Conservation (phyloP, 2,113 vertebrate genomes). For the Serinus canaria region DNA sequence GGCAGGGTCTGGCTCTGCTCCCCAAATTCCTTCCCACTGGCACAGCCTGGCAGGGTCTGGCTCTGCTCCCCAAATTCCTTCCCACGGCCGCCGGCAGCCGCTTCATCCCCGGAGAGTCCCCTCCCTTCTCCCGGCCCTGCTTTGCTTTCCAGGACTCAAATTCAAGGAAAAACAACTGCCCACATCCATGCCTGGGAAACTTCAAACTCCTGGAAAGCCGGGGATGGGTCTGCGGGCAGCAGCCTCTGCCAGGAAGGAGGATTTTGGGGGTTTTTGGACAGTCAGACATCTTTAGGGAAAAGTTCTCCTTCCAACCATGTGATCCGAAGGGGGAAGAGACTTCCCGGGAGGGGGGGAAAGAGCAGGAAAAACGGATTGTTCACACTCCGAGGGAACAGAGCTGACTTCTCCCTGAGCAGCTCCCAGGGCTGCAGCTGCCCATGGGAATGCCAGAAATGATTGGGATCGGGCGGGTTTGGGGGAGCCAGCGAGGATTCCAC, state of each 20-base stretch:
- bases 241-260: neutral
- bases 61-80: neutral
- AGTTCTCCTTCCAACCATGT: neutral
- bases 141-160: neutral
- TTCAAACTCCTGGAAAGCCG: neutral
- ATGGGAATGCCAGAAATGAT: accelerated
- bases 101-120: neutral
- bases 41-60: accelerated
- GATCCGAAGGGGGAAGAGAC: neutral
- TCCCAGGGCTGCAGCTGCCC: accelerated
- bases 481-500: accelerated
- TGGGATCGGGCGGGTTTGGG: accelerated
- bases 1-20: accelerated
- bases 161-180: neutral
- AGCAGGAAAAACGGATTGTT: neutral
- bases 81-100: neutral
- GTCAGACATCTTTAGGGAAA: neutral
- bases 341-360: neutral
- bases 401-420: accelerated
- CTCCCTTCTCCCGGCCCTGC: neutral
- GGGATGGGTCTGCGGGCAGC: neutral
- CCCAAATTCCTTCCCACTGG: neutral
- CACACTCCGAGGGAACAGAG: neutral
- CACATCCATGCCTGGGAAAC: neutral
- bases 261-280: neutral